phyloP scores from a whole-genome alignment of 2,888 invertebrate species.

The Nephrotoma guestfalica region DNA sequence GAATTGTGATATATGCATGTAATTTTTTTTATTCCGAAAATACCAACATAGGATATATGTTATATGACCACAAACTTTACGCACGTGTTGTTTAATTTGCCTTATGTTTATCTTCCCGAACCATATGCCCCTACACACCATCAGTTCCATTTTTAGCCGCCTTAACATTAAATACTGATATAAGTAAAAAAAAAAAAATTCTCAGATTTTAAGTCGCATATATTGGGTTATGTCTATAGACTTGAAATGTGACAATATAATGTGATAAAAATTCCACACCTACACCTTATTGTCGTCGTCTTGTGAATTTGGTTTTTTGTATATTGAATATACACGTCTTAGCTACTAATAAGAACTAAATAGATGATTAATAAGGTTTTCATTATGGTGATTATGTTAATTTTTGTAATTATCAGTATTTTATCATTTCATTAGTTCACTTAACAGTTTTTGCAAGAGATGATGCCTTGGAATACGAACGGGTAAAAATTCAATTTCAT shows the following conservation, averaged over 20 bases:
- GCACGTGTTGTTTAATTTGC: neutral
- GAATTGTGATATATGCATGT: neutral
- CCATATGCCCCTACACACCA: neutral
- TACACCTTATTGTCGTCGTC: neutral
- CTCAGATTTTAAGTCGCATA: neutral
- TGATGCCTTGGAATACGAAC: neutral
- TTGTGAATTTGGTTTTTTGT: neutral
- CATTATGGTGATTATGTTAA: neutral
- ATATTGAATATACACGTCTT: neutral
- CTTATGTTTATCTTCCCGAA: neutral
- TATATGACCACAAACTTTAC: neutral
- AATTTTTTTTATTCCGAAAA: neutral
- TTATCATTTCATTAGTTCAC: neutral
- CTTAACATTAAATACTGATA: neutral
- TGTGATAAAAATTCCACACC: neutral
- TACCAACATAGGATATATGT: neutral
- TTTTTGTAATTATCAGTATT: neutral
- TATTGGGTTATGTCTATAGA: neutral
- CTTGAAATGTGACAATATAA: neutral
- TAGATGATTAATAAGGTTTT: neutral
- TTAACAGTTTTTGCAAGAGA: neutral
- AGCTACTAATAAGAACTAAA: neutral
- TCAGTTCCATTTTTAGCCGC: neutral
- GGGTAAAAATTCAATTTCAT: neutral
- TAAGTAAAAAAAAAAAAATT: neutral